These are phyloP conservation scores for Telmatochromis sp. DNA, from an alignment of 2,113 vertebrate species.

Conservation along the genomic window DNA sequence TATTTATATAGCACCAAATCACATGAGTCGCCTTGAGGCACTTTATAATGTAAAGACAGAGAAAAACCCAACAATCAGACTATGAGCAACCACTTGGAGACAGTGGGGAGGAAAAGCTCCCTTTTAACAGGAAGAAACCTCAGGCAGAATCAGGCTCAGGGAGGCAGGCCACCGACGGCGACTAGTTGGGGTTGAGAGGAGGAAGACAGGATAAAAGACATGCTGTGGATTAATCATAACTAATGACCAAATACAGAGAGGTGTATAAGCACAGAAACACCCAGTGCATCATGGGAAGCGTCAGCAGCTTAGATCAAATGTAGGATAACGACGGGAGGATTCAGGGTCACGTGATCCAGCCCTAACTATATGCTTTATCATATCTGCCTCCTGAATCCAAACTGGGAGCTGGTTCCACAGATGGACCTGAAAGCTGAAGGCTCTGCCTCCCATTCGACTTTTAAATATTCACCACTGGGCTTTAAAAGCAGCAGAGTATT, in stretches of 20 bases:
- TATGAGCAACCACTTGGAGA: not conserved
- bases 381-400: not conserved
- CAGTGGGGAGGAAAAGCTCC: rapidly evolving
- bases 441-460: not conserved
- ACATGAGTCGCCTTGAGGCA: rapidly evolving
- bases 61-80: not conserved
- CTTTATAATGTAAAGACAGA: not conserved
- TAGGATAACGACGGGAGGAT: rapidly evolving
- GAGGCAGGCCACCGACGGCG: rapidly evolving
- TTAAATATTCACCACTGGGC: rapidly evolving
- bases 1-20: not conserved
- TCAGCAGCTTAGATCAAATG: not conserved
- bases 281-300: not conserved
- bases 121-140: not conserved
- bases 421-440: not conserved
- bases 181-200: rapidly evolving
- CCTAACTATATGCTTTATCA: not conserved
- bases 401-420: not conserved
- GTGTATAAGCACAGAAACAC: not conserved
- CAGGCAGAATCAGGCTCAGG: not conserved
- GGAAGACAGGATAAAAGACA: rapidly evolving
- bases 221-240: not conserved
- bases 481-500: not conserved
- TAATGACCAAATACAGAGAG: not conserved
- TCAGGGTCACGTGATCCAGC: not conserved